These are phyloP conservation scores for Zeus faber DNA, from an alignment of 2,113 vertebrate species.

Conservation along the genomic window DNA sequence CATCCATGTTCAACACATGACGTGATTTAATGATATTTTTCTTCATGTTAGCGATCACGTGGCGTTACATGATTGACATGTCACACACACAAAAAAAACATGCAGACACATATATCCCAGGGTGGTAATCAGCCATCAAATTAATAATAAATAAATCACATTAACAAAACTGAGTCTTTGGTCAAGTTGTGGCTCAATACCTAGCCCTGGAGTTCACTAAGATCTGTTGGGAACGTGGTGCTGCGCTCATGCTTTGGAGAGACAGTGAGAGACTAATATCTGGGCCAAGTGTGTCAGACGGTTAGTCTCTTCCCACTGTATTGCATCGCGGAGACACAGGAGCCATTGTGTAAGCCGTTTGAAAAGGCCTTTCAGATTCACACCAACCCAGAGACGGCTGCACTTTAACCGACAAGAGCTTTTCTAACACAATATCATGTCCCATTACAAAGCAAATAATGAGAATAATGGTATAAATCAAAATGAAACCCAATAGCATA, in stretches of 20 bases:
- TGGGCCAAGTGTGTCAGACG: conserved; percentile 36
- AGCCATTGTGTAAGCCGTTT: conserved; percentile 56
- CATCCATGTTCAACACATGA: too few species aligned
- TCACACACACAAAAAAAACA: background rate
- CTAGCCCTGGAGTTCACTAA: conserved; percentile 11
- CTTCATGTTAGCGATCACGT: too few species aligned
- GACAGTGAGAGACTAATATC: conserved; percentile 36
- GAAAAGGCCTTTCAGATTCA: conserved; percentile 61
- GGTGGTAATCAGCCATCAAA: background rate
- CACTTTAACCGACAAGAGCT: conserved; percentile 54
- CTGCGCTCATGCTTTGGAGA: conserved; percentile 24
- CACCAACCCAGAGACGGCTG: conserved; percentile 47
- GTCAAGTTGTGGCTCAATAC: conserved; percentile 41
- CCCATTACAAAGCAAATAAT: conserved; percentile 47
- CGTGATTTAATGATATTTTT: too few species aligned
- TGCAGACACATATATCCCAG: background rate
- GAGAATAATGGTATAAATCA: too few species aligned
- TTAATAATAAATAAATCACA: background rate
- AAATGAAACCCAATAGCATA: too few species aligned
- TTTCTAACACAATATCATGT: conserved; percentile 29
- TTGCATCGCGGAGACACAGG: conserved; percentile 57
- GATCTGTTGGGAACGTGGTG: conserved; percentile 26
- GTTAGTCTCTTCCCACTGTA: conserved; percentile 43
- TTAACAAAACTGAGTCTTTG: conserved; percentile 30
- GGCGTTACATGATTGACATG: background rate